Conservation (phyloP, 2,888 invertebrate genomes). For the Tenthredo livida region DNA sequence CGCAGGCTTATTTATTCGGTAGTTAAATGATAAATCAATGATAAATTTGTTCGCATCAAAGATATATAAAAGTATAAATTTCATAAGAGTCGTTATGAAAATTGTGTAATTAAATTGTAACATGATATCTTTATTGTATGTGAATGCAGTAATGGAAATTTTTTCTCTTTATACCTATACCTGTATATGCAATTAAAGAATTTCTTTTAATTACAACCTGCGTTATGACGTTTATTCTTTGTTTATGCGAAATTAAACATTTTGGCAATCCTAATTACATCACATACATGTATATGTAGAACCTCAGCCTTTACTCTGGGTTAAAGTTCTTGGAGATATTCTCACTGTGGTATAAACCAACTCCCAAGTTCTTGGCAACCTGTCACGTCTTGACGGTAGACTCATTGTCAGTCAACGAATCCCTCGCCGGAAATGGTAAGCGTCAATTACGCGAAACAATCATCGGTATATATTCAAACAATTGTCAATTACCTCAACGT, state of each 20-base stretch:
- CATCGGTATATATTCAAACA: not conserved
- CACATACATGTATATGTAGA: not conserved
- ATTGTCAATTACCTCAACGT: slow-evolving; percentile 13
- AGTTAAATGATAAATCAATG: not conserved
- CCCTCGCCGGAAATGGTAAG: slow-evolving; percentile 25
- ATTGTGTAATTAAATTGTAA: too few species aligned
- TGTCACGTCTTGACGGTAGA: slow-evolving; percentile 13
- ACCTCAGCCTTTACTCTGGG: not conserved
- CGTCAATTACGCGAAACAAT: slow-evolving; percentile 17
- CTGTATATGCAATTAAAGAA: not conserved
- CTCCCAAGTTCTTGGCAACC: slow-evolving; percentile 1
- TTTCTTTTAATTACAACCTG: not conserved
- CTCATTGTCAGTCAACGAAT: not conserved
- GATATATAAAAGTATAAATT: not conserved
- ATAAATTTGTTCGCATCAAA: not conserved
- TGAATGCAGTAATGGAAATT: not conserved
- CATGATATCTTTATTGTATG: not conserved
- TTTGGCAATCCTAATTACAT: not conserved
- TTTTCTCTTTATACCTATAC: not conserved
- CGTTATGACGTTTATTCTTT: not conserved
- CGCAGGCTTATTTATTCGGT: too few species aligned
- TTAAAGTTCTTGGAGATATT: not conserved
- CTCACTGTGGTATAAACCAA: not conserved
- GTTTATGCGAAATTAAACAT: not conserved
- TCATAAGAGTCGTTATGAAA: not conserved